A percentile compares a stretch with the other conserved stretches of the same genome.
Conservation (phyloP, 2,797 vertebrate genomes). For the Decapterus maruadsi region DNA sequence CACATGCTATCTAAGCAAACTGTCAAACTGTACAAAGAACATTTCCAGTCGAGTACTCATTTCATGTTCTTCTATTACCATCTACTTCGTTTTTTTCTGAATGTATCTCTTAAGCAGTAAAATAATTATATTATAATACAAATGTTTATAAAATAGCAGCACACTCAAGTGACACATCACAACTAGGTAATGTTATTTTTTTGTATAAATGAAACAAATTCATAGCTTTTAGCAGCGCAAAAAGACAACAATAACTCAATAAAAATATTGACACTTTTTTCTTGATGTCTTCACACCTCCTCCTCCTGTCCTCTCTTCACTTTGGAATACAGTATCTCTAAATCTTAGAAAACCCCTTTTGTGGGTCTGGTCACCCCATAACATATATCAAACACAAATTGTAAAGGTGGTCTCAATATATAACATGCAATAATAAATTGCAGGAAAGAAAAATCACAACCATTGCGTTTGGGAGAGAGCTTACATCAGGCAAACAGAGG, state of each 20-base stretch:
- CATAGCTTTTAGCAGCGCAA: constrained; percentile 99
- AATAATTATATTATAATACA: constrained; percentile 99
- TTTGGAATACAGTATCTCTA: constrained; percentile 90
- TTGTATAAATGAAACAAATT: constrained; percentile 97
- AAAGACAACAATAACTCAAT: constrained; percentile 87
- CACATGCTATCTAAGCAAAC: constrained; percentile 88
- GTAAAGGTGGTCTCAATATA: constrained; percentile 78
- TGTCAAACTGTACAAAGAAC: constrained; percentile 90
- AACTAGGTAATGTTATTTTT: constrained; percentile 98
- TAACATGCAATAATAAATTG: constrained; percentile 82
- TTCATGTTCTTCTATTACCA: constrained; percentile 93
- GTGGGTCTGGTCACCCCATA: constrained; percentile 78
- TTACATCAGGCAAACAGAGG: constrained; percentile 73
- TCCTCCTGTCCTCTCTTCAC: constrained; percentile 86
- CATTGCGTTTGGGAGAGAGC: constrained; percentile 78
- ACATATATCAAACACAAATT: constrained; percentile 79
- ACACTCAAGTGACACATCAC: constrained; percentile 99
- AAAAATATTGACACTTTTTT: constrained; percentile 89
- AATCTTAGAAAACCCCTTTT: constrained; percentile 79
- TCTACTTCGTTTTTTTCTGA: constrained; percentile 93
- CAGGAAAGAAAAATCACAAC: constrained; percentile 79
- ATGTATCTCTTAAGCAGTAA: constrained; percentile 97
- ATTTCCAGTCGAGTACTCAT: constrained; percentile 97
- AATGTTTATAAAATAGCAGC: constrained; percentile 99
- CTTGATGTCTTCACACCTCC: constrained; percentile 91